phyloP scores from a whole-genome alignment of 2,113 vertebrate genomes.

The Psittacula cyanocephala region DNA sequence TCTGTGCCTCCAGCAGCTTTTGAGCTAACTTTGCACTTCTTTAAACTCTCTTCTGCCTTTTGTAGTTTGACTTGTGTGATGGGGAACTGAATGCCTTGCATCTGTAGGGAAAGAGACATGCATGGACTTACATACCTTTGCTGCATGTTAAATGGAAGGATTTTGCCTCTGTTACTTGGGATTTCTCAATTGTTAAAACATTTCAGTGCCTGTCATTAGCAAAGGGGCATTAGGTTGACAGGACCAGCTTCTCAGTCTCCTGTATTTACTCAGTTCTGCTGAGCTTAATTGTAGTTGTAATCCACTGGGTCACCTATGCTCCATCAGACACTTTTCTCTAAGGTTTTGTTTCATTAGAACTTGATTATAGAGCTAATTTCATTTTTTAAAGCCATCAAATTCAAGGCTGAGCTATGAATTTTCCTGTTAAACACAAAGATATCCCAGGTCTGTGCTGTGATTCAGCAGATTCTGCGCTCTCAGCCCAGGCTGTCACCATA shows the following conservation, averaged over 20 bases:
- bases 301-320: not conserved
- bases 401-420: not conserved
- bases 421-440: not conserved
- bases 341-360: constrained; percentile 34
- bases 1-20: constrained; percentile 18
- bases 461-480: constrained; percentile 44
- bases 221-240: not conserved
- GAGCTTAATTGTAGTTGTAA: constrained; percentile 29
- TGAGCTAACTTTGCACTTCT: constrained; percentile 10
- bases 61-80: not conserved
- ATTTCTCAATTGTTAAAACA: constrained; percentile 12
- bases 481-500: constrained; percentile 29
- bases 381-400: not conserved
- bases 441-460: constrained; percentile 3
- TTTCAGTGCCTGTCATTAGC: not conserved
- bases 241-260: not conserved
- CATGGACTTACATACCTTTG: not conserved
- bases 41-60: not conserved
- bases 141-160: not conserved
- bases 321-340: not conserved
- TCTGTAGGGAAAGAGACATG: not conserved
- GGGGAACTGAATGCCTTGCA: not conserved
- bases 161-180: constrained; percentile 13
- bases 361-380: not conserved
- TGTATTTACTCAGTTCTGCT: not conserved